Base-by-base conservation (phyloP, 2,888 invertebrate genomes). In the Portevinia maculata region DNA sequence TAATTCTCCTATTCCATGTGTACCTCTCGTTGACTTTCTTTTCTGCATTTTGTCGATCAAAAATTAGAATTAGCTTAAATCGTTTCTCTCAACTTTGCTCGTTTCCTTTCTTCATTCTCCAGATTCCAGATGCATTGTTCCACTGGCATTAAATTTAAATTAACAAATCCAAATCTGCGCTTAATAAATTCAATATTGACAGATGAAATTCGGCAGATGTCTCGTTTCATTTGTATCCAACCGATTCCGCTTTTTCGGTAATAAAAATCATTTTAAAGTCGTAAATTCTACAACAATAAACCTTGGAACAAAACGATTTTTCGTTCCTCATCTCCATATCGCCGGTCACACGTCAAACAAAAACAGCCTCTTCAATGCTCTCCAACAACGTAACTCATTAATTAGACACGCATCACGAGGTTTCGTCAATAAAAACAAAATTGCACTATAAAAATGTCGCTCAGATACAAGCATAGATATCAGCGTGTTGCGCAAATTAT, bases 381-480 rank as follows among this genome's bases (percentile, higher is more conserved):
- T 24, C 50, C n/a, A n/a, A 28, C 75, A 76, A 59, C 55, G 78
- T 55, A 60, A 67, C 52, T 78, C 83, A 78, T 83, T 83, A 78
- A 83, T 83, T 83, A 83, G 83, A 62, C 83, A 83, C 83, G 78
- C 83, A 83, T 83, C 78, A 76, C 62, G 30, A 69, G 74, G 32
- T 46, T 55, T 69, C 73, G 73, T 78, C 79, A 64, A 84, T 84
- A 79, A 84, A 84, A 84, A 84, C 53, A 53, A 79, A 84, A 84
- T 79, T 79, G 69, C 73, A 84, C 79, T 34, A 79, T 79, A 84
- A 79, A 79, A 84, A 37, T 74, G 69, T 84, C 79, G 62, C 69
- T 62, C 60, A 50, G 46, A 11, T 39, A 13, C 19, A 9, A 46
- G 1, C 34, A 13, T 50, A 34, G 37, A 13, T 37, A 13, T 34